Evolutionary conservation across 2,797 vertebrate species (phyloP).

Genomic region (Phylloscopus collybita): DNA sequence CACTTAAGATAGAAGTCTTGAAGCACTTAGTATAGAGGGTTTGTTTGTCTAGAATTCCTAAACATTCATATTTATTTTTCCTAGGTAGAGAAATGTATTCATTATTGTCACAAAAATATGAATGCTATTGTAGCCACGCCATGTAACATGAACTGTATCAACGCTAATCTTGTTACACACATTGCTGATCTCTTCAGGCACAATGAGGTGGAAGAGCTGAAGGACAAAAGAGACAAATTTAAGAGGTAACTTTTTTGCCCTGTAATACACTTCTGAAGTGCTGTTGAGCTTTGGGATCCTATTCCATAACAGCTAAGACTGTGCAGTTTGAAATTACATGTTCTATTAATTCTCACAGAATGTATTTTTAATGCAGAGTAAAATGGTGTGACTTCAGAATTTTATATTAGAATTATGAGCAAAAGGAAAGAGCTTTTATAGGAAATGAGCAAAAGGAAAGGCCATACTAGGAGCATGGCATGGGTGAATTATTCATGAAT

Average conservation of each 20-base stretch:
- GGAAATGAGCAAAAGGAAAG: not conserved
- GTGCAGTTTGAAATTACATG: not conserved
- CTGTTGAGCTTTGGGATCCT: not conserved
- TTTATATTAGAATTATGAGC: not conserved
- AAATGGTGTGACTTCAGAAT: not conserved
- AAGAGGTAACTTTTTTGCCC: constrained; percentile 85
- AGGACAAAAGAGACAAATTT: constrained; percentile 98
- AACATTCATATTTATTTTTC: constrained; percentile 30
- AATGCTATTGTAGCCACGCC: constrained; percentile 92
- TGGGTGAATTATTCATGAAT: not conserved
- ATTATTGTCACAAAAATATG: constrained; percentile 96
- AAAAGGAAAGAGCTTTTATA: not conserved
- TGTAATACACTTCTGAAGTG: not conserved
- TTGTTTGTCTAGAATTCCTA: not conserved
- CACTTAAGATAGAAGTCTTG: not conserved
- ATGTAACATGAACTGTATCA: constrained; percentile 99
- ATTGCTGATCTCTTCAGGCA: constrained; percentile 93
- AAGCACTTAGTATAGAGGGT: not conserved
- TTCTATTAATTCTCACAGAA: not conserved
- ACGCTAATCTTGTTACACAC: constrained; percentile 88
- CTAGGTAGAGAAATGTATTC: constrained; percentile 94
- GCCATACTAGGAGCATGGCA: not conserved
- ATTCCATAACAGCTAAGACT: not conserved
- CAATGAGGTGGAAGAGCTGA: constrained; percentile 92
- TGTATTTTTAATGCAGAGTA: not conserved